Base-by-base conservation (phyloP, 2,113 vertebrate genomes). In the Pipa parva region DNA sequence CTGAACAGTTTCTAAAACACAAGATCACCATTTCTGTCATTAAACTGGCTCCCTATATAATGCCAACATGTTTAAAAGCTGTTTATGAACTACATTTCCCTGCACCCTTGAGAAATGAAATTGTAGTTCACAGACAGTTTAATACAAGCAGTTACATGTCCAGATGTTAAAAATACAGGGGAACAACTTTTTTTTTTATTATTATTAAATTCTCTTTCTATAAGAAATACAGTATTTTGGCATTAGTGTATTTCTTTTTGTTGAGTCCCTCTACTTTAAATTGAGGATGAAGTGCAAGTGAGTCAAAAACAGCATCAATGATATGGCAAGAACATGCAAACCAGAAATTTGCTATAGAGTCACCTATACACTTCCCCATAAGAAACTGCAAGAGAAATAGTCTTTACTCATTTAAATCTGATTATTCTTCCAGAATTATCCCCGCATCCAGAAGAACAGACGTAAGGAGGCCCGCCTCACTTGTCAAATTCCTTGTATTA, bases 381-480 rank as follows among this genome's bases (percentile, higher is more conserved):
- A 77, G 72, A 74, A 79, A 85, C 79, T 77, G 74, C 80, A 78
- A 80, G 78, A 83, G 79, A 80, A 80, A 85, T 57, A 73, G 76
- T 84, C 76, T 85, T 27, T 62, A 57, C 71, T 63, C 73, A 72
- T 37, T 71, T 59, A 65, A 73, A 73, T 73, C 67, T 63, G 24
- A 74, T 78, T 77, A 58, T 81, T 81, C 70, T 80, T 80, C 79
- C 84, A 82, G 78, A 77, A 77, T 70, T 58, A 79, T 78, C 80
- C 81, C 80, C 83, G 74, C 73, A 84, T 86, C 86, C 80, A 79
- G 81, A 83, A 88, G 84, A 84, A 83, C 79, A 74, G 84, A 87
- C 90, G 90, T 86, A 93, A 85, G 90, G 95, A 95, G 95, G 91
- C 95, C 96, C 92, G 95, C 96, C 95, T 95, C 96, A 90, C 85